A percentile compares a stretch with the other conserved stretches of the same genome.
Evolutionary conservation across 2,113 vertebrate genomes (phyloP).

Genomic region (Paratilapia polleni): DNA sequence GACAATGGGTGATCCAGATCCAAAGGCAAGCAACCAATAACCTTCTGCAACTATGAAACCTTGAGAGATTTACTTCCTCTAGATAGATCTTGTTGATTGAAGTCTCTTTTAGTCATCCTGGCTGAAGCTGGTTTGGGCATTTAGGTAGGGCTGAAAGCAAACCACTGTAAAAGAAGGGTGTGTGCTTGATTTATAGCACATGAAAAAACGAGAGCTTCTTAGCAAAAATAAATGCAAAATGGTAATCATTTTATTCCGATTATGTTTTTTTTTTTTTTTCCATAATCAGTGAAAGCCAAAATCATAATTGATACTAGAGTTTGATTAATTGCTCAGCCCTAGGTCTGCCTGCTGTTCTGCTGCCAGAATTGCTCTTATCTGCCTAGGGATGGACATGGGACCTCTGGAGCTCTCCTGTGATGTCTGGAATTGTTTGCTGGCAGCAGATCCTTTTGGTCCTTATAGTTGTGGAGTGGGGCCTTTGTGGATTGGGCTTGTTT

Average conservation of each 20-base stretch:
- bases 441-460: neutral
- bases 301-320: neutral
- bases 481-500: neutral
- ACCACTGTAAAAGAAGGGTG: neutral
- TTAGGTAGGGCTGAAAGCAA: neutral
- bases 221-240: neutral
- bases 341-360: neutral
- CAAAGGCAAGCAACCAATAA: neutral
- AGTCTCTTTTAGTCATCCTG: neutral
- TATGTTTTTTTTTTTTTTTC: neutral
- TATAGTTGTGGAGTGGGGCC: neutral
- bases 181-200: neutral
- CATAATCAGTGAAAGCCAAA: neutral
- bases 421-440: neutral
- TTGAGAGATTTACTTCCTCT: neutral
- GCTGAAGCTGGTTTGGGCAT: neutral
- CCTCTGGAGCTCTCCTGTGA: too few species aligned
- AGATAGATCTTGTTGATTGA: neutral
- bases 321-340: fast-evolving
- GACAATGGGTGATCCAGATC: neutral
- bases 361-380: too few species aligned
- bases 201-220: neutral
- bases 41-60: neutral
- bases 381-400: neutral
- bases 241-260: fast-evolving